phyloP scores from a whole-genome alignment of 2,797 vertebrate species.

The Muscicapa striata region DNA sequence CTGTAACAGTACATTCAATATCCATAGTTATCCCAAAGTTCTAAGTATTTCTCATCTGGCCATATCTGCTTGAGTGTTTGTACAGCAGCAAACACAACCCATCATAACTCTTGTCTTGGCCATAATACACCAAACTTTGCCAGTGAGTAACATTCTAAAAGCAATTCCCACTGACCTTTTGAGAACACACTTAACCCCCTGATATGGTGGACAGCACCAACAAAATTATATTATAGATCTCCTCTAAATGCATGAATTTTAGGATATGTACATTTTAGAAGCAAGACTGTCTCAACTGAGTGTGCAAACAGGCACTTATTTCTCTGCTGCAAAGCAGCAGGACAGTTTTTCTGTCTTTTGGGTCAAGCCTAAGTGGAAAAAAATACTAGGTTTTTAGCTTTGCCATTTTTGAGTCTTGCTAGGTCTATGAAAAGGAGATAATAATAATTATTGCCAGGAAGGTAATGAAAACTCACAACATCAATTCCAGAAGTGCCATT shows the following conservation, averaged over 20 bases:
- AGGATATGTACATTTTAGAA: not conserved
- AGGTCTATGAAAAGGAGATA: not conserved
- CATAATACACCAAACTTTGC: not conserved
- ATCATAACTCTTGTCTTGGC: not conserved
- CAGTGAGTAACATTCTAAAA: not conserved
- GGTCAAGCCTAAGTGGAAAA: not conserved
- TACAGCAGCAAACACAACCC: not conserved
- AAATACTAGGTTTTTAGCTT: not conserved
- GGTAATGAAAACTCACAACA: not conserved
- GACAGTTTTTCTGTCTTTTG: not conserved
- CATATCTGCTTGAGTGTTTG: not conserved
- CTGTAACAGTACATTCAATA: not conserved
- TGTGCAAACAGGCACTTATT: not conserved
- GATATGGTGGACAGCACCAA: not conserved
- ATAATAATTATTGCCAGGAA: not conserved
- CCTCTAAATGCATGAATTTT: not conserved
- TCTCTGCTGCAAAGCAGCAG: not conserved
- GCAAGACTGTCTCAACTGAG: not conserved
- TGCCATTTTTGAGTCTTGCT: not conserved
- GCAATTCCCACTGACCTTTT: not conserved
- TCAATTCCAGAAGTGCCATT: not conserved
- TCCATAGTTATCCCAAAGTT: not conserved
- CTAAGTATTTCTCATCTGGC: not conserved
- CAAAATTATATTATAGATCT: not conserved
- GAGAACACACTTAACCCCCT: not conserved